phyloP scores from a whole-genome alignment of 2,888 invertebrate species.

The Epinotia brunnichana region DNA sequence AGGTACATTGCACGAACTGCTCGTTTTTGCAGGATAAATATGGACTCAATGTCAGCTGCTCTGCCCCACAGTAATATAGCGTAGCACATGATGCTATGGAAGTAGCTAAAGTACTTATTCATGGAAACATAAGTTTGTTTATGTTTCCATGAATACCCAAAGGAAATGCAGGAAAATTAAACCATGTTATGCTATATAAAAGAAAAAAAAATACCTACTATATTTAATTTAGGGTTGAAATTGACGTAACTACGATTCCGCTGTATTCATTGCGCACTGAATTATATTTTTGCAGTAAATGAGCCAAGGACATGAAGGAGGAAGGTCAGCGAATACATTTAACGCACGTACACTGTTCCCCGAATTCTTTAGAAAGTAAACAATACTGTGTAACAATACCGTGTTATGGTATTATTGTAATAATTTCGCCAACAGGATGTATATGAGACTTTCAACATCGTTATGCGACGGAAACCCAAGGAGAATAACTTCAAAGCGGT shows the following conservation, averaged over 20 bases:
- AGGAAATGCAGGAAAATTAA: not conserved
- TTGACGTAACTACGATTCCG: too few relatives aligned
- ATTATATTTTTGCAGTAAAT: too few relatives aligned
- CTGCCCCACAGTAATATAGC: too few relatives aligned
- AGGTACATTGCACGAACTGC: too few relatives aligned
- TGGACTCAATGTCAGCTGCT: too few relatives aligned
- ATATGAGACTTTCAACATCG: conserved; percentile 96
- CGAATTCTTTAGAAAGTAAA: not conserved
- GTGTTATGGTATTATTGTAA: not conserved
- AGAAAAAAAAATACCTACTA: not conserved
- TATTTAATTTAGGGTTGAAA: not conserved
- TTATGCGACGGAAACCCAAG: conserved; percentile 99
- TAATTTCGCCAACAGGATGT: conserved; percentile 84
- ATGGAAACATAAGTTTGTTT: not conserved
- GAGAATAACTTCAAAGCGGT: conserved; percentile 99
- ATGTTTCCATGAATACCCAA: too few relatives aligned
- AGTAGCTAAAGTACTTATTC: too few relatives aligned
- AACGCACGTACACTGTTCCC: not conserved
- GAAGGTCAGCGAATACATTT: too few relatives aligned
- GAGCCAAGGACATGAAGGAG: too few relatives aligned
- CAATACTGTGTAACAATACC: not conserved
- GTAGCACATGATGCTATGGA: too few relatives aligned
- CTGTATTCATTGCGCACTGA: too few relatives aligned
- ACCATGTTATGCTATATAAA: not conserved
- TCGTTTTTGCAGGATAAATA: too few relatives aligned